Percentiles rank a stretch among this genome's conserved stretches.
Evolutionary conservation across 2,113 vertebrate genomes (phyloP).

Genomic region (Callopanchax toddi): DNA sequence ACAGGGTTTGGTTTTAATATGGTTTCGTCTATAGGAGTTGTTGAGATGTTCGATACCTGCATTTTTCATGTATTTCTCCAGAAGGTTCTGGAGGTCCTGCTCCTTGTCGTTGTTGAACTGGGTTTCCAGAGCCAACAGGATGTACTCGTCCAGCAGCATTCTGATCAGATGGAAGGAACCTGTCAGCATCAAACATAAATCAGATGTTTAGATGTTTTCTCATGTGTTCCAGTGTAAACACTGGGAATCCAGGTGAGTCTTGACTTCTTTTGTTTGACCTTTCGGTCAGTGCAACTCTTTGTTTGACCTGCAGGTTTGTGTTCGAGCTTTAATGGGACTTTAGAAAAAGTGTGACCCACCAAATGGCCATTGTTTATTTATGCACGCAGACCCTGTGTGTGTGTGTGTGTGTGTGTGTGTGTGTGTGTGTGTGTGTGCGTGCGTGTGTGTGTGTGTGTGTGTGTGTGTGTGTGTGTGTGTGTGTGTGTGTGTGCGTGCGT

Average conservation of each 20-base stretch:
- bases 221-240: neutral
- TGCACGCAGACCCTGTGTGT: conserved; percentile 14
- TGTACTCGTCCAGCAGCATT: conserved; percentile 98
- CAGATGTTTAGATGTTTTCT: neutral
- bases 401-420: conserved; percentile 45
- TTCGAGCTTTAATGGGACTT: conserved; percentile 28
- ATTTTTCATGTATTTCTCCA: conserved; percentile 99
- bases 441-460: too few species aligned
- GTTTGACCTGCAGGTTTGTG: conserved; percentile 55
- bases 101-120: conserved; percentile 99
- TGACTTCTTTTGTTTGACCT: conserved; percentile 68
- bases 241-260: neutral
- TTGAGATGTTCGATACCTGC: conserved; percentile 80
- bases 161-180: conserved; percentile 98
- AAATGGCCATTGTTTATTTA: conserved; percentile 70
- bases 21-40: neutral
- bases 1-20: too few species aligned
- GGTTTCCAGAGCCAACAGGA: conserved; percentile 95
- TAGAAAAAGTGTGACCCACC: conserved; percentile 20
- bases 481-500: too few species aligned
- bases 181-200: conserved; percentile 45
- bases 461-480: too few species aligned
- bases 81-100: conserved; percentile 94
- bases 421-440: too few species aligned
- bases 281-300: conserved; percentile 24